A percentile compares a stretch with the other conserved stretches of the same genome.
These are phyloP conservation scores for Gadus macrocephalus DNA, from an alignment of 2,113 vertebrate genomes.

Conservation along the genomic window DNA sequence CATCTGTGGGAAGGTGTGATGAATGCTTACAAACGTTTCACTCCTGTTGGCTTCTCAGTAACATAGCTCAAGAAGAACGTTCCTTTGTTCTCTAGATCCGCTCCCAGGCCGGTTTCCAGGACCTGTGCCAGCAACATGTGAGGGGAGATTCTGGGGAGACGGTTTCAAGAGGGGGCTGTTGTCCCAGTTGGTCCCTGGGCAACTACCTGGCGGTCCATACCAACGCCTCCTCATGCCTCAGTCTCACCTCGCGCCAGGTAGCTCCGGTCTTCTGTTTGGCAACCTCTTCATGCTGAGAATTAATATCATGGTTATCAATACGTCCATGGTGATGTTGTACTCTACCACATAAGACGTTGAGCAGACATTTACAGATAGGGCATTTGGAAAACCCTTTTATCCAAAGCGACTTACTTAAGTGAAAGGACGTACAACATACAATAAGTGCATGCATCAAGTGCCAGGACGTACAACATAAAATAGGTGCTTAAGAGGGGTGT, in stretches of 20 bases:
- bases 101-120: slow-evolving; percentile 82
- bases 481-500: no score
- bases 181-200: slow-evolving; percentile 96
- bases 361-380: background rate
- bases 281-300: no score
- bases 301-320: no score
- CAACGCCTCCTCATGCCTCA: slow-evolving; percentile 87
- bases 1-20: slow-evolving; percentile 10
- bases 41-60: slow-evolving; percentile 9
- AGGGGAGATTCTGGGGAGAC: slow-evolving; percentile 45
- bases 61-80: slow-evolving; percentile 32
- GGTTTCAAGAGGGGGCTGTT: slow-evolving; percentile 75
- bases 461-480: no score
- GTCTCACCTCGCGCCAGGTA: slow-evolving; percentile 82
- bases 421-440: no score
- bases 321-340: no score
- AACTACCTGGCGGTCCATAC: slow-evolving; percentile 91
- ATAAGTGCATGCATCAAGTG: no score
- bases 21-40: background rate
- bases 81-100: slow-evolving; percentile 76
- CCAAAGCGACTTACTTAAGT: no score
- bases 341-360: background rate
- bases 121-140: slow-evolving; percentile 82
- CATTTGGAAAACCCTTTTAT: no score
- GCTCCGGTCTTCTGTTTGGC: no score